Evolutionary conservation across 2,113 vertebrate species (phyloP).

Genomic region (Lepus timidus): DNA sequence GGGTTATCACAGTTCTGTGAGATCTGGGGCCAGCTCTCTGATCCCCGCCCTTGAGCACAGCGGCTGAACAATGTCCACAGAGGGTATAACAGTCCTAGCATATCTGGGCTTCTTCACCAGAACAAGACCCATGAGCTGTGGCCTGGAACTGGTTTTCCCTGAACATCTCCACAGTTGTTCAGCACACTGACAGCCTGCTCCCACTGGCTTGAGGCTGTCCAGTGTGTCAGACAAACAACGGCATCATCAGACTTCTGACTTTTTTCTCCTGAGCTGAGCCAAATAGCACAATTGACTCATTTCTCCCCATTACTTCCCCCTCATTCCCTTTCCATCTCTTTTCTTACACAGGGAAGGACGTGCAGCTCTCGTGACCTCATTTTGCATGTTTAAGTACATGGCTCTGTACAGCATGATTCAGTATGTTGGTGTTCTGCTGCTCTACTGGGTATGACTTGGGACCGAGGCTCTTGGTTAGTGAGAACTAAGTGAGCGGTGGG

Average conservation of each 20-base stretch:
- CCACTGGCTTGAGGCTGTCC: not conserved
- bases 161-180: not conserved
- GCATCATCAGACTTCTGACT: not conserved
- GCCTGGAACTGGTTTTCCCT: not conserved
- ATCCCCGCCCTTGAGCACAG: not conserved
- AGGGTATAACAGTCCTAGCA: not conserved
- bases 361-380: constrained; percentile 90
- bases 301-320: constrained; percentile 24
- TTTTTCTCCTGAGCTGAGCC: not conserved
- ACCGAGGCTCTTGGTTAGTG: constrained; percentile 19
- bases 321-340: constrained; percentile 12
- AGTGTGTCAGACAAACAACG: not conserved
- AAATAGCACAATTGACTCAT: not conserved
- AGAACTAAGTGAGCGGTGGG: not conserved
- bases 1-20: not conserved
- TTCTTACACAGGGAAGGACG: constrained; percentile 88
- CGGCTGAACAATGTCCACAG: not conserved
- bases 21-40: not conserved
- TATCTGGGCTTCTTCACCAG: not conserved
- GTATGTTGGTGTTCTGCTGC: constrained; percentile 89
- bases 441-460: constrained; percentile 90
- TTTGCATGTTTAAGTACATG: constrained; percentile 93
- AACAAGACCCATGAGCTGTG: not conserved
- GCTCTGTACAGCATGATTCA: constrained; percentile 91
- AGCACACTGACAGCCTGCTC: not conserved